Base-by-base conservation (phyloP, 2,888 invertebrate species). In the Penaeus monodon region DNA sequence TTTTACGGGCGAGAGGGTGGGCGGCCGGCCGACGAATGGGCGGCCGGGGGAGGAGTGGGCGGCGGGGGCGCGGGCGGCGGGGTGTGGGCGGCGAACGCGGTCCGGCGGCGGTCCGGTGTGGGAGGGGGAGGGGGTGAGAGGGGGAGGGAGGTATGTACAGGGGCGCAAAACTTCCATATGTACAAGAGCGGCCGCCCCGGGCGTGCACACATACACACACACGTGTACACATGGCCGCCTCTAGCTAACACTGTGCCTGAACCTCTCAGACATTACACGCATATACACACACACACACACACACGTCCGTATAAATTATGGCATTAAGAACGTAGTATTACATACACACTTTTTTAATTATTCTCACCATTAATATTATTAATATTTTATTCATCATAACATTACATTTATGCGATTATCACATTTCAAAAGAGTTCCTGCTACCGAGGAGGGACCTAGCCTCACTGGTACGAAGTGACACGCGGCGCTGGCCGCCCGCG, bases 221-320 rank as follows among this genome's bases (percentile, higher is more conserved):
- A 85, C 85, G 73, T 70, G 78, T 70, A 84, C 84, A 78, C 84
- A 84, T 73, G 57, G 64, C 80, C 85, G 74, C 65, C 80, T 49
- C 85, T 85, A 85, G 64, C 85, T 85, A 85, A 85, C 80, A 85
- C 80, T 27, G 73, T 64, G 80, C 79, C 85, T 74, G 74, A 80
- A 65, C 57, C 80, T 33, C 74, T 80, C 79, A 70, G 70, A 63
- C 85, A 63, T 66, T 33, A 33, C 80, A 29, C 80, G 12, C 38
- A 17, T 57, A 63, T 29, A 63, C 64, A 29, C 79, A 63, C n/a
- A 79, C 79, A 63, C n/a, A 81, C 85, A 81, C 76, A 81, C 85
- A 81, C 73, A 80, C 80, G 24, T 86, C 86, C 68, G 86, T 86
- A 81, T 81, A 76, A 86, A 86, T 86, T 81, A 81, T 86, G 86